These are phyloP conservation scores for Spinus pinus DNA, from an alignment of 2,797 vertebrate genomes.

Conservation along the genomic window DNA sequence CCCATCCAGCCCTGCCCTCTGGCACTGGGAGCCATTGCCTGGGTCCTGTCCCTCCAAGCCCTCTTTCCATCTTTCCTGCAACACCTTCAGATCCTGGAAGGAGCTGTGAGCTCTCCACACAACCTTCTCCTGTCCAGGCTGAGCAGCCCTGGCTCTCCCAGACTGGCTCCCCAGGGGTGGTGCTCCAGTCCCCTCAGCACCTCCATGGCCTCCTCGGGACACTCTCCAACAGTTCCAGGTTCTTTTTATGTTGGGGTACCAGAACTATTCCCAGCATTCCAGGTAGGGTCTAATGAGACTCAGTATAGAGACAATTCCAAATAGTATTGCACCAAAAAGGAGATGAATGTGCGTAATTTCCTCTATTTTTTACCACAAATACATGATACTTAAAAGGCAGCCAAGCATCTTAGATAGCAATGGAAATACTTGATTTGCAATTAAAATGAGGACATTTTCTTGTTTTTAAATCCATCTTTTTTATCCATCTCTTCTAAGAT, in stretches of 20 bases:
- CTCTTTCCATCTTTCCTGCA: background rate
- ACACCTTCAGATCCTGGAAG: background rate
- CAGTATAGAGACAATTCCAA: background rate
- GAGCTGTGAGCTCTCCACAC: background rate
- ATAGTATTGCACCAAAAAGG: background rate
- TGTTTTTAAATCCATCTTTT: background rate
- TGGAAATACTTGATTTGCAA: background rate
- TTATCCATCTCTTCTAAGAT: background rate
- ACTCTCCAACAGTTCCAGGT: rapidly evolving
- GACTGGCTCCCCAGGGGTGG: background rate
- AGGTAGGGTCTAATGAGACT: background rate
- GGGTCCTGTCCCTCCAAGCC: rapidly evolving
- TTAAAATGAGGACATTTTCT: background rate
- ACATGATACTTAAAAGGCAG: background rate
- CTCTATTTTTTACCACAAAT: background rate
- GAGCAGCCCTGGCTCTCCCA: background rate
- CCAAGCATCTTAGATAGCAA: background rate
- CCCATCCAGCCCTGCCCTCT: background rate
- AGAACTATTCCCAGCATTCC: background rate
- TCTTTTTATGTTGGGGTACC: rapidly evolving
- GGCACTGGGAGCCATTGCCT: background rate
- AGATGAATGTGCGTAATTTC: background rate
- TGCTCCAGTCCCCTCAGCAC: background rate
- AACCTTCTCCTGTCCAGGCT: background rate
- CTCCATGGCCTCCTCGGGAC: background rate